A percentile compares a stretch with the other conserved stretches of the same genome.
These are phyloP conservation scores for Serripes groenlandicus DNA, from an alignment of 2,888 invertebrate genomes.

Conservation along the genomic window DNA sequence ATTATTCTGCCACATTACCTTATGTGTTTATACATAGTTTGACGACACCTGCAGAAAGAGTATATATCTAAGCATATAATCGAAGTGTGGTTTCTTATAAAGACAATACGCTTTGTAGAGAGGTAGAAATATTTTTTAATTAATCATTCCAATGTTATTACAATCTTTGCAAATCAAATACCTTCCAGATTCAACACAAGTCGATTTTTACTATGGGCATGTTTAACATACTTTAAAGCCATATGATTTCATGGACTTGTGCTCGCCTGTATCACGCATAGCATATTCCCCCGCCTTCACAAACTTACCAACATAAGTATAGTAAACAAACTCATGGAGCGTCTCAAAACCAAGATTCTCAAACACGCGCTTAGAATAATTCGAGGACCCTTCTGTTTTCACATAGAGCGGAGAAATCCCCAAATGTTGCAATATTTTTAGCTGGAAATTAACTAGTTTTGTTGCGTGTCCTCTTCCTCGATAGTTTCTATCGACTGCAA, in stretches of 20 bases:
- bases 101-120: no score
- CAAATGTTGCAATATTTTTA: not conserved
- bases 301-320: no score
- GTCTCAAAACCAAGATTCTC: conserved; percentile 13
- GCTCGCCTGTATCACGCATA: not conserved
- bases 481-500: conserved; percentile 4
- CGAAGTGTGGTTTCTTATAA: no score
- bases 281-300: not conserved
- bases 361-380: not conserved
- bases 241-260: conserved; percentile 5
- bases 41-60: no score
- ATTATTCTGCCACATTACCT: no score
- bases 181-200: no score
- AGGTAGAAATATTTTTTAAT: no score
- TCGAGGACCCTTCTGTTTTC: not conserved
- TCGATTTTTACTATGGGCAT: not conserved
- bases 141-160: no score
- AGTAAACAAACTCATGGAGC: not conserved
- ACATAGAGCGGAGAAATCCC: conserved; percentile 7
- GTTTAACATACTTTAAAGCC: not conserved
- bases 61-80: no score
- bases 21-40: no score
- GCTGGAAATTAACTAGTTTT: conserved; percentile 3
- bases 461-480: not conserved
- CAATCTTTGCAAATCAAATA: no score